These are phyloP conservation scores for Saiga tatarica DNA, from an alignment of 2,113 vertebrate species.

Conservation along the genomic window DNA sequence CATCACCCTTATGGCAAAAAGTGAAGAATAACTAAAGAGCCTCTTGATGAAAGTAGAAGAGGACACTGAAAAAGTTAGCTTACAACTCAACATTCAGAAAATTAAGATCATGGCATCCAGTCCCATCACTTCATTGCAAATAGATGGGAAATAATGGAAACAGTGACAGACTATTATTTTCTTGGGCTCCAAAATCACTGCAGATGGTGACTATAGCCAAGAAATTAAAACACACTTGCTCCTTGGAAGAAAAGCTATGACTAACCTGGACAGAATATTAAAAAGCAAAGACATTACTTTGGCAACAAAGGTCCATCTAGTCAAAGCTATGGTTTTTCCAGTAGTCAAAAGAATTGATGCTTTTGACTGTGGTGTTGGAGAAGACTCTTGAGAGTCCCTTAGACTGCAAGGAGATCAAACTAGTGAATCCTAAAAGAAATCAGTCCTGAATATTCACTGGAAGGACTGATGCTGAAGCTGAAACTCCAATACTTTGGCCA, in stretches of 20 bases:
- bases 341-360: not conserved
- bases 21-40: not conserved
- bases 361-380: not conserved
- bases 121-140: not conserved
- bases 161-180: not conserved
- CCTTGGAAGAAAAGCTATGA: not conserved
- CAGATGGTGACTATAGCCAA: not conserved
- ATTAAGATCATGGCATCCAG: not conserved
- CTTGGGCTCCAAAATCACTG: not conserved
- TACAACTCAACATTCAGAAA: not conserved
- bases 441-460: not conserved
- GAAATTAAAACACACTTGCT: not conserved
- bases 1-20: not conserved
- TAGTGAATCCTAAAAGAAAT: not conserved
- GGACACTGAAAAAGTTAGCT: not conserved
- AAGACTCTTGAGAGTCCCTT: not conserved
- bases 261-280: not conserved
- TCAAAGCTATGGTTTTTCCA: not conserved
- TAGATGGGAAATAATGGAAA: not conserved
- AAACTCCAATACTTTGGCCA: not conserved
- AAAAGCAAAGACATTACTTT: not conserved
- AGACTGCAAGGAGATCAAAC: not conserved
- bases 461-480: not conserved
- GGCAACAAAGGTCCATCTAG: not conserved
- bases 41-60: not conserved